These are phyloP conservation scores for Diadegma fenestrale DNA, from an alignment of 2,888 invertebrate genomes.

Conservation along the genomic window DNA sequence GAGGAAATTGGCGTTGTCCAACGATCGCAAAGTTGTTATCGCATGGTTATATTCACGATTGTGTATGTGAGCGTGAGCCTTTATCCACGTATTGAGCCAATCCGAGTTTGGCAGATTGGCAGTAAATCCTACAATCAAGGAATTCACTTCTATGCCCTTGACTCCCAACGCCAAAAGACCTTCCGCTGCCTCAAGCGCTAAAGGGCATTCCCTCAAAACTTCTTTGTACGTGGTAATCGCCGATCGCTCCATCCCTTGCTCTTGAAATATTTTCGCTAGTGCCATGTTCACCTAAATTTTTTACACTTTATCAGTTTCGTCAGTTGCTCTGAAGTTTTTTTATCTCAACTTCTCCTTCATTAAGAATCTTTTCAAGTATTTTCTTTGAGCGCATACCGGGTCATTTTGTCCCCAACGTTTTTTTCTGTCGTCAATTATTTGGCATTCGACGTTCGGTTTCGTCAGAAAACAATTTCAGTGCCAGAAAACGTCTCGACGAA, in stretches of 20 bases:
- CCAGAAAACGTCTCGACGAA: no score
- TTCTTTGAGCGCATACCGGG: no score
- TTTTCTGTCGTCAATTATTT: no score
- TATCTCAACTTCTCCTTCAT: no score
- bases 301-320: not conserved
- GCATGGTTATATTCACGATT: conserved; percentile 90
- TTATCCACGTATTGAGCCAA: conserved; percentile 88
- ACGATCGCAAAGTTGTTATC: conserved; percentile 88
- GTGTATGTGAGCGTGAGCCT: conserved; percentile 88
- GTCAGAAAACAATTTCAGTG: no score
- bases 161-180: conserved; percentile 90
- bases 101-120: conserved; percentile 82
- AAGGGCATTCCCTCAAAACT: conserved; percentile 90
- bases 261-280: conserved; percentile 90
- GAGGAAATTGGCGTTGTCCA: conserved; percentile 89
- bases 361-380: no score
- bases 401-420: no score
- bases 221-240: conserved; percentile 92
- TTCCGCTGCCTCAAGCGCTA: conserved; percentile 91
- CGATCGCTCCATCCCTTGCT: conserved; percentile 89
- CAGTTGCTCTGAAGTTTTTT: not conserved
- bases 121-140: conserved; percentile 88
- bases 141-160: conserved; percentile 91
- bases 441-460: no score
- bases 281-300: conserved; percentile 88